Evolutionary conservation across 2,888 invertebrate species (phyloP), one percentile per base, ranked within the genome.

Genomic region (Nebria salina): DNA sequence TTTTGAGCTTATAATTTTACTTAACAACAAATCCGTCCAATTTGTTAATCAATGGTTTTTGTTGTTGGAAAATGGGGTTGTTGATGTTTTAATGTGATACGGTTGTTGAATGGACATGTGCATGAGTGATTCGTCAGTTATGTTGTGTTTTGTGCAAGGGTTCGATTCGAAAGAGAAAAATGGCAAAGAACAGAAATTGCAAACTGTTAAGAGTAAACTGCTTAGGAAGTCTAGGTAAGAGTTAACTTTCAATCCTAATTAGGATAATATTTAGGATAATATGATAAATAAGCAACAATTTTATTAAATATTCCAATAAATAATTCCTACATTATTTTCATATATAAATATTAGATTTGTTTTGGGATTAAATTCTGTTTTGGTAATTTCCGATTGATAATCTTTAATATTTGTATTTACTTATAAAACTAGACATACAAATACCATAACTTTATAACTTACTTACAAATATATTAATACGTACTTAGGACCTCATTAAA

Each of bases 61-160:
- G 70, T 70, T 20, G 26, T 25, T 70, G 70, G 4, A 15, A 3
- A 1, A 13, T 70, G 70, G 25, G 8, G 2, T 15, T 13, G 15
- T 1, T 25, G 6, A 34, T 34, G 70, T 11, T 70, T 6, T 70
- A 20, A 6, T 70, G 13, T 70, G 20, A 54, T 54, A 2, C 54
- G 54, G 54, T 54, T 8, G 11, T 54, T 54, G 54, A 54, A 54
- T 54, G 13, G 75, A 79, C 81, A 85, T 85, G 86, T 85, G 85
- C 81, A 84, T 84, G 82, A 87, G 87, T 84, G 88, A 87, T 85
- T 87, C 88, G 87, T 54, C 54, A 54, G 92, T 92, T 89, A 93
- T 93, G 93, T 90, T 93, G 89, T 93, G 93, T 90, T 93, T 93
- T 86, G 93, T 93, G 85, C 93, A 93, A 89, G 92, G 93, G 83